Evolutionary conservation across 1,140 invertebrate genomes (phyloP).

Genomic region (Globodera ellingtonae): DNA sequence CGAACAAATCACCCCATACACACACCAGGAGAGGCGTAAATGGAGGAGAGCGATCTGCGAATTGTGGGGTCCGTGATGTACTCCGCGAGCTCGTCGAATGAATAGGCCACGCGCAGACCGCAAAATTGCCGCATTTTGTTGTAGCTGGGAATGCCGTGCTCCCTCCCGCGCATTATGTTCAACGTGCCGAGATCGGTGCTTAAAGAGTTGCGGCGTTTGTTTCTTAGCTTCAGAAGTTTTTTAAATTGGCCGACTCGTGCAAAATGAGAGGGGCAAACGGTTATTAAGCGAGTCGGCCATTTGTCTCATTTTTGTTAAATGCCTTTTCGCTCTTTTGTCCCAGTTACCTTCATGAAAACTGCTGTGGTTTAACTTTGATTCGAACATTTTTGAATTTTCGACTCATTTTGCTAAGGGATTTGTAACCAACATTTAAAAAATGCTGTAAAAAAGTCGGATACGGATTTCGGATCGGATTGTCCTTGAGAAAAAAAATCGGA

Average conservation of each 20-base stretch:
- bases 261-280: too few species aligned
- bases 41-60: slow-evolving; percentile 48
- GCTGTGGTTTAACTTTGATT: too few species aligned
- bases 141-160: slow-evolving; percentile 83
- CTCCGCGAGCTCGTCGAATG: slow-evolving; percentile 75
- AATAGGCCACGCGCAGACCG: slow-evolving; percentile 72
- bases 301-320: not conserved
- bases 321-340: too few species aligned
- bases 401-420: too few species aligned
- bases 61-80: slow-evolving; percentile 56
- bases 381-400: too few species aligned
- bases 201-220: slow-evolving; percentile 66
- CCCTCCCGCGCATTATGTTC: slow-evolving; percentile 77
- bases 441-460: too few species aligned
- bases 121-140: slow-evolving; percentile 78
- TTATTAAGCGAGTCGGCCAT: not conserved
- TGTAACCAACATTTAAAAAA: too few species aligned
- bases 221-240: slow-evolving; percentile 78
- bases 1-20: not conserved
- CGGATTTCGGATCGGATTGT: too few species aligned
- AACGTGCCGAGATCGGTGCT: slow-evolving; percentile 62
- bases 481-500: too few species aligned
- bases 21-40: slow-evolving; percentile 56
- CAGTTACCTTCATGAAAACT: too few species aligned
- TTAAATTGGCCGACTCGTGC: slow-evolving; percentile 70